Evolutionary conservation across 2,797 vertebrate species (phyloP).

Genomic region (Macrochelys suwanniensis): DNA sequence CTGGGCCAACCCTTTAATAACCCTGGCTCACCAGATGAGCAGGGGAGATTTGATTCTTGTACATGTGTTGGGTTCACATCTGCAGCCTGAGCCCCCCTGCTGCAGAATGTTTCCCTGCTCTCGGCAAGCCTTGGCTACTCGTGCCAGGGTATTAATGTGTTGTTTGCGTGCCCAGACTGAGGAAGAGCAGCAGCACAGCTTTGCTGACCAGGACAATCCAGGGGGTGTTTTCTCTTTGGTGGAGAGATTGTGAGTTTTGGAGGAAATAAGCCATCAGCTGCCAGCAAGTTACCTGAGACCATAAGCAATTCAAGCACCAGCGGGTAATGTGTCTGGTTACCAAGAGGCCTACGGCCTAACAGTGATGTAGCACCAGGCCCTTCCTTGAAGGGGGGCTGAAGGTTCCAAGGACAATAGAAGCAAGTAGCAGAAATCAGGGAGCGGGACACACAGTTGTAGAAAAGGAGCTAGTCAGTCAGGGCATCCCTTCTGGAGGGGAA

Average conservation of each 20-base stretch:
- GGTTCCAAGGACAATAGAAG: constrained; percentile 7
- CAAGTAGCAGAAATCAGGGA: background rate
- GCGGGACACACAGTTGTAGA: background rate
- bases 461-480: background rate
- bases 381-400: background rate
- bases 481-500: background rate
- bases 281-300: background rate
- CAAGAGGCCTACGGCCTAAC: background rate
- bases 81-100: background rate
- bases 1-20: constrained; percentile 1
- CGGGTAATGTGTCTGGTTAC: constrained; percentile 36
- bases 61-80: no score
- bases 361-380: constrained; percentile 32
- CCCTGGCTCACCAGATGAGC: background rate
- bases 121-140: background rate
- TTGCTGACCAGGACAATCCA: background rate
- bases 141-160: background rate
- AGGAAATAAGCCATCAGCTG: background rate
- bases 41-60: background rate
- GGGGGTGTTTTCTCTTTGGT: background rate
- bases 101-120: background rate
- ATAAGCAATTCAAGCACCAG: constrained; percentile 15
- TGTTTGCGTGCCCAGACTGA: background rate
- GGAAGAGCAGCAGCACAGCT: background rate
- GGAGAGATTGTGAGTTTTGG: constrained; percentile 1